Evolutionary conservation across 2,113 vertebrate genomes (phyloP).

Genomic region (Limanda limanda): DNA sequence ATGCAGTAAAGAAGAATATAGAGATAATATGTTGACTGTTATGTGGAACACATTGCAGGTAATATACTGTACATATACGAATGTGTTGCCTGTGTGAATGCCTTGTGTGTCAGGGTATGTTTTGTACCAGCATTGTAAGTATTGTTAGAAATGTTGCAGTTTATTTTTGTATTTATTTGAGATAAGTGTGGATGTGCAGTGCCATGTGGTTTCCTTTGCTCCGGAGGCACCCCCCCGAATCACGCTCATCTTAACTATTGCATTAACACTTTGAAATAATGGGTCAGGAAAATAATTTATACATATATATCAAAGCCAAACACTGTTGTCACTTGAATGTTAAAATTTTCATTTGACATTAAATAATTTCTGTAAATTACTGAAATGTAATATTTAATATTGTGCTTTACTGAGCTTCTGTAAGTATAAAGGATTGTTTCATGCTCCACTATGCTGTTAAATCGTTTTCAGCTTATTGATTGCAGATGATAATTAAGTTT

Average conservation of each 20-base stretch:
- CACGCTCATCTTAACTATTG: background rate
- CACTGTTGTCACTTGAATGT: conserved; percentile 28
- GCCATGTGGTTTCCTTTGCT: conserved; percentile 82
- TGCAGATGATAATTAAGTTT: background rate
- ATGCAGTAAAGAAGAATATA: conserved; percentile 67
- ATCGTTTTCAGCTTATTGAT: background rate
- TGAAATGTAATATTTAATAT: conserved; percentile 11
- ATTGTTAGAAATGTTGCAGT: conserved; percentile 79
- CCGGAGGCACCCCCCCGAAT: conserved; percentile 24
- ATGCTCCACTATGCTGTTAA: background rate
- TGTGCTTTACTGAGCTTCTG: conserved; percentile 27
- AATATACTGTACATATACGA: conserved; percentile 90
- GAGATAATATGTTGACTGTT: conserved; percentile 75
- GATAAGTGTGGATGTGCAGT: conserved; percentile 77
- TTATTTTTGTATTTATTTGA: conserved; percentile 89
- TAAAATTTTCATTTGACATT: conserved; percentile 4
- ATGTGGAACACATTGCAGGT: conserved; percentile 88
- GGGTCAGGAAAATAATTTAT: conserved; percentile 7
- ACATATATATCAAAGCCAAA: conserved; percentile 32
- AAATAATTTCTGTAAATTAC: conserved; percentile 26
- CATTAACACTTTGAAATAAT: conserved; percentile 8
- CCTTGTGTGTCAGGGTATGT: conserved; percentile 90
- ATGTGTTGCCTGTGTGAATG: conserved; percentile 85
- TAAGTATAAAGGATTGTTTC: conserved; percentile 1
- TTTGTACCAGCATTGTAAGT: conserved; percentile 93